A percentile compares a stretch with the other conserved stretches of the same genome.
These are phyloP conservation scores for Meiosimyza platycephala DNA, from an alignment of 2,888 invertebrate genomes.

Conservation along the genomic window DNA sequence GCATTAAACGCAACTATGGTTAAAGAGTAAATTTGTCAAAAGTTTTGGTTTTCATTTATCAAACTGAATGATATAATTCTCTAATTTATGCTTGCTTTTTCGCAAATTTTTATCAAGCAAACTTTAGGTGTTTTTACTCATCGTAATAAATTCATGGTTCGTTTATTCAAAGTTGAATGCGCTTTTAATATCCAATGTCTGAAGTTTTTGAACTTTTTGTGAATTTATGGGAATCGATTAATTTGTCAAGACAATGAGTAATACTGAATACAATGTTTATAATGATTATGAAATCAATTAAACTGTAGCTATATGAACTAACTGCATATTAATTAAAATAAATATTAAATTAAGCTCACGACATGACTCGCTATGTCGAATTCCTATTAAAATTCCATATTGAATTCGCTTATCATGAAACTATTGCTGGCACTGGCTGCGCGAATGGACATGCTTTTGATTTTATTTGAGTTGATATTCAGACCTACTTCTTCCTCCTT, in stretches of 20 bases:
- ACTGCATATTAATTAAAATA: too few relatives aligned
- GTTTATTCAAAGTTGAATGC: not conserved
- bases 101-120: not conserved
- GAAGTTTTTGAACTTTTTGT: not conserved
- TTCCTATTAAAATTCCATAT: too few relatives aligned
- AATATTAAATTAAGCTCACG: too few relatives aligned
- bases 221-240: not conserved
- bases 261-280: not conserved
- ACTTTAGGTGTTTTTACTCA: not conserved
- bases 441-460: too few relatives aligned
- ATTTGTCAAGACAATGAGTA: not conserved
- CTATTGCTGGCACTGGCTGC: too few relatives aligned
- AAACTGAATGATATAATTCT: not conserved
- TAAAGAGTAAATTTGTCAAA: constrained; percentile 12
- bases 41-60: not conserved
- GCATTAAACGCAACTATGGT: not conserved
- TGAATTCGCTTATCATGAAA: too few relatives aligned
- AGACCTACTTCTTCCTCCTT: too few relatives aligned
- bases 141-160: not conserved
- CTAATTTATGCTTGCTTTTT: too few relatives aligned
- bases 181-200: too few relatives aligned
- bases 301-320: not conserved
- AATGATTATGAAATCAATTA: constrained; percentile 22
- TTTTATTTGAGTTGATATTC: too few relatives aligned
- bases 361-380: too few relatives aligned